These are phyloP conservation scores for Theodoxus fluviatilis DNA, from an alignment of 2,888 invertebrate genomes.

Conservation along the genomic window DNA sequence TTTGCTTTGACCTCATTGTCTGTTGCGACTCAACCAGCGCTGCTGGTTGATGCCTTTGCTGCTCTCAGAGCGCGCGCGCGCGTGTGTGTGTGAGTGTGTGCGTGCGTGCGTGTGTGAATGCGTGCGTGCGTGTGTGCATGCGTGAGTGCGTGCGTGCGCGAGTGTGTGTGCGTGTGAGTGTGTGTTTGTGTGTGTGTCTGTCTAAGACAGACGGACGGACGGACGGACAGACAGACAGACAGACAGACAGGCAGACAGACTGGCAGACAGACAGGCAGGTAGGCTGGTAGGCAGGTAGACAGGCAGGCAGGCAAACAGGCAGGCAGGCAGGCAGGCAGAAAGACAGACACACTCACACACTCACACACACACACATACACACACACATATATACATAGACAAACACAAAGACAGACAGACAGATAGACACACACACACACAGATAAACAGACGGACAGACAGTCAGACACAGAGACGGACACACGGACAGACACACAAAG, in stretches of 20 bases:
- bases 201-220: not conserved
- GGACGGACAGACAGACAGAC: not conserved
- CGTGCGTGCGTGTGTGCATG: not conserved
- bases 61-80: not conserved
- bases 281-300: no score
- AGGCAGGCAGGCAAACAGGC: not conserved
- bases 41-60: not conserved
- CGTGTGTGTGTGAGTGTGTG: slow-evolving; percentile 13
- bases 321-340: not conserved
- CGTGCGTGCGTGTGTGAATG: not conserved
- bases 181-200: slow-evolving; percentile 6
- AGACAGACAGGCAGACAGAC: not conserved
- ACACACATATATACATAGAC: slow-evolving; percentile 6
- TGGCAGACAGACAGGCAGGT: not conserved
- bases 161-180: slow-evolving; percentile 8
- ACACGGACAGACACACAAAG: not conserved
- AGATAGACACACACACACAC: not conserved
- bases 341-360: not conserved
- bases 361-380: not conserved
- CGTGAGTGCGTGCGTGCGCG: slow-evolving; percentile 3
- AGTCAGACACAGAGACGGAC: not conserved
- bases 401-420: slow-evolving; percentile 4
- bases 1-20: not conserved
- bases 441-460: not conserved
- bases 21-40: not conserved